Conservation (phyloP, 2,888 invertebrate genomes). For the Aplocera efformata region DNA sequence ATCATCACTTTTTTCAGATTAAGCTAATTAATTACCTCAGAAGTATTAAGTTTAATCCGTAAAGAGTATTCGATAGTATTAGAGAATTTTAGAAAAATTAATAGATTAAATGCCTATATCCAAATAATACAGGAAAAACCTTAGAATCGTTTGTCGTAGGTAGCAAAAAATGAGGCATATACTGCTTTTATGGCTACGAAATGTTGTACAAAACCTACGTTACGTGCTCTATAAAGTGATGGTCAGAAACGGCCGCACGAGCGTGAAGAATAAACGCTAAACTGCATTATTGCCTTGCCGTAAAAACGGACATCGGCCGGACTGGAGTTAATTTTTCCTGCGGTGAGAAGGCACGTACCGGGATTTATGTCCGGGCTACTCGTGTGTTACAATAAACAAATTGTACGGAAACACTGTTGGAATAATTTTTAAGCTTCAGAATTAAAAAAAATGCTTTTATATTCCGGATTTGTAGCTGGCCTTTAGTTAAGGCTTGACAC, state of each 20-base stretch:
- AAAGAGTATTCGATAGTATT: no score
- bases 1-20: no score
- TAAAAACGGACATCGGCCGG: conserved; percentile 50
- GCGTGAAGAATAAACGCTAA: conserved; percentile 42
- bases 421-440: neutral
- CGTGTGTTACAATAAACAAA: conserved; percentile 46
- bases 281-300: conserved; percentile 46
- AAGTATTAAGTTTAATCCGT: no score
- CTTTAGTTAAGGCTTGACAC: no score
- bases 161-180: no score
- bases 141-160: no score
- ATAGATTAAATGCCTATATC: no score
- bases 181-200: neutral
- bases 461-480: no score
- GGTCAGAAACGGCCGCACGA: conserved; percentile 35
- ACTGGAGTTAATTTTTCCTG: conserved; percentile 59
- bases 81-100: no score
- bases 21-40: no score
- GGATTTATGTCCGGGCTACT: conserved; percentile 52
- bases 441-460: no score
- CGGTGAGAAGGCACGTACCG: conserved; percentile 48
- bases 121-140: no score
- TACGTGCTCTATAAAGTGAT: conserved; percentile 32
- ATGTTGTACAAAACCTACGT: conserved; percentile 20
- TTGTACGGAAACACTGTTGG: conserved; percentile 2